phyloP scores from a whole-genome alignment of 2,888 invertebrate species.

The Peribatodes rhomboidaria region DNA sequence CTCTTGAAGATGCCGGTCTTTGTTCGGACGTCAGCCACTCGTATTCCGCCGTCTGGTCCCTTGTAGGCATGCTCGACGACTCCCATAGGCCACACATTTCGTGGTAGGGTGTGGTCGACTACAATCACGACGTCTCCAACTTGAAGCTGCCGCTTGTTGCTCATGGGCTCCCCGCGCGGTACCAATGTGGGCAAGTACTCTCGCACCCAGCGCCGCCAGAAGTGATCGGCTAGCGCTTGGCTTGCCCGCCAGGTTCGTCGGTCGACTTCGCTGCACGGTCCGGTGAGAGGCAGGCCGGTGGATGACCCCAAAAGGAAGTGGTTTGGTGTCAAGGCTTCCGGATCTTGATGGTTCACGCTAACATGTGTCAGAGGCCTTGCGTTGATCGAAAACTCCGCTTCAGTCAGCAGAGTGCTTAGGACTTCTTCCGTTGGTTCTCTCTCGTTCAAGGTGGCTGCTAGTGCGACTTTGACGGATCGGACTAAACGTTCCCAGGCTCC shows the following conservation, averaged over 20 bases:
- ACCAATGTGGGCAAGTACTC: slow-evolving; percentile 3
- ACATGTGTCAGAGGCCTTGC: not conserved
- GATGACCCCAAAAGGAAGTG: slow-evolving; percentile 2
- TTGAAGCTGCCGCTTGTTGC: not conserved
- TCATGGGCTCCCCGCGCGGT: slow-evolving; percentile 19
- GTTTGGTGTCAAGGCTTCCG: not conserved
- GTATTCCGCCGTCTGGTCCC: too few relatives aligned
- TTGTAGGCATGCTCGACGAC: too few relatives aligned
- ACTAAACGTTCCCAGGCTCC: too few relatives aligned
- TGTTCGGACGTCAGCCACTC: too few relatives aligned
- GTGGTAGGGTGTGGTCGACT: not conserved
- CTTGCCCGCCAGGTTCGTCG: slow-evolving; percentile 2
- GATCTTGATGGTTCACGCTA: not conserved
- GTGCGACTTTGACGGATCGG: too few relatives aligned
- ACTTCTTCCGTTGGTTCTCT: too few relatives aligned
- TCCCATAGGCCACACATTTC: not conserved
- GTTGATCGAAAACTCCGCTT: slow-evolving; percentile 5
- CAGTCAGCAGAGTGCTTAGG: not conserved
- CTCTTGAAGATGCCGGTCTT: too few relatives aligned
- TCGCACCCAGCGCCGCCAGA: slow-evolving; percentile 4
- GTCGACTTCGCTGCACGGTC: slow-evolving; percentile 8
- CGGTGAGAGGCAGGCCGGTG: slow-evolving; percentile 1
- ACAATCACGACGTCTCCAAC: not conserved
- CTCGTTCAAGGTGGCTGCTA: too few relatives aligned
- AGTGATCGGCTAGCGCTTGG: slow-evolving; percentile 1